Conservation (phyloP, 1,140 invertebrate genomes). For the Mactra quadrangularis region DNA sequence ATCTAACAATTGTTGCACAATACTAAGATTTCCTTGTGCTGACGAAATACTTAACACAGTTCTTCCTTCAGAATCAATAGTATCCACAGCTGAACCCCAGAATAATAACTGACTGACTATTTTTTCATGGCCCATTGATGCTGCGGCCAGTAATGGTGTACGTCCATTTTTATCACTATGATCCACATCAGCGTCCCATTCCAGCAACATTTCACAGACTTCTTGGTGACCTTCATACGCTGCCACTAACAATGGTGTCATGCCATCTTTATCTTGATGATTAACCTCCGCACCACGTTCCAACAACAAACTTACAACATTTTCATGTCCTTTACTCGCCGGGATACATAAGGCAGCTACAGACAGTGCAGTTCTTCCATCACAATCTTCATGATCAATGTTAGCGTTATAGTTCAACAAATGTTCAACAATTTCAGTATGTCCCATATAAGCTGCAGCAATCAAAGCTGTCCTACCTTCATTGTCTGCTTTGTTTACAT, state of each 20-base stretch:
- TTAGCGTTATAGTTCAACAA: slow-evolving; percentile 79
- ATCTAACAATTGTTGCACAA: slow-evolving; percentile 94
- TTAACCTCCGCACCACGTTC: slow-evolving; percentile 90
- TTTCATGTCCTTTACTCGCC: slow-evolving; percentile 89
- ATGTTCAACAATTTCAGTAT: slow-evolving; percentile 84
- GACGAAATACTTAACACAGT: slow-evolving; percentile 92
- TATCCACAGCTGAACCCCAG: slow-evolving; percentile 95
- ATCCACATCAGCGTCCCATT: slow-evolving; percentile 94
- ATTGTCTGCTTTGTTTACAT: slow-evolving; percentile 90
- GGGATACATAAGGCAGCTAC: slow-evolving; percentile 87
- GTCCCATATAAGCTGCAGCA: slow-evolving; percentile 86
- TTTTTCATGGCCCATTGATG: slow-evolving; percentile 92
- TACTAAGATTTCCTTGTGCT: slow-evolving; percentile 92
- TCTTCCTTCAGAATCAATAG: slow-evolving; percentile 94
- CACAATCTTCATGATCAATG: slow-evolving; percentile 82
- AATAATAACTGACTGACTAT: slow-evolving; percentile 92
- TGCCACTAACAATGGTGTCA: slow-evolving; percentile 95
- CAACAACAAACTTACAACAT: slow-evolving; percentile 86
- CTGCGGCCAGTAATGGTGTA: slow-evolving; percentile 91
- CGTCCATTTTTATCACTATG: slow-evolving; percentile 91
- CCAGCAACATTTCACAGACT: slow-evolving; percentile 92
- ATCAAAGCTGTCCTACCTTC: slow-evolving; percentile 90
- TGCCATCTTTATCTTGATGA: slow-evolving; percentile 95
- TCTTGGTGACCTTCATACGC: slow-evolving; percentile 87
- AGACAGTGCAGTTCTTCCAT: slow-evolving; percentile 85